These are phyloP conservation scores for Amphimallon solstitiale DNA, from an alignment of 2,888 invertebrate species.

Conservation along the genomic window DNA sequence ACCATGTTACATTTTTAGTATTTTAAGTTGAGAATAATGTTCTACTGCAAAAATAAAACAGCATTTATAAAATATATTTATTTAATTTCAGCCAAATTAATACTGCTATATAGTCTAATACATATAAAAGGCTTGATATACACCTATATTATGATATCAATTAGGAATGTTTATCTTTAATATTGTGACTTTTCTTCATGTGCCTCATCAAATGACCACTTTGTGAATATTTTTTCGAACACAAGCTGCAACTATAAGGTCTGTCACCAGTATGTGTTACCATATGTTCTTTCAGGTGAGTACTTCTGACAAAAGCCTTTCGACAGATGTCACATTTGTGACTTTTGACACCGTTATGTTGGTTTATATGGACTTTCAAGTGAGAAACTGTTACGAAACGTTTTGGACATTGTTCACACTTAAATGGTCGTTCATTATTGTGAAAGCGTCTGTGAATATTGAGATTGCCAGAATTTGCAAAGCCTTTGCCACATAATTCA, in stretches of 20 bases:
- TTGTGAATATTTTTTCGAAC: slow-evolving; percentile 57
- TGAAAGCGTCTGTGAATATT: slow-evolving; percentile 56
- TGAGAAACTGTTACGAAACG: slow-evolving; percentile 56
- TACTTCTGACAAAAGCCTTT: slow-evolving; percentile 65
- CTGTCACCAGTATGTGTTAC: slow-evolving; percentile 70
- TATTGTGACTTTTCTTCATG: slow-evolving; percentile 45
- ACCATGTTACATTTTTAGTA: no score
- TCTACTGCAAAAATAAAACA: no score
- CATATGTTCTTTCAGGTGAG: slow-evolving; percentile 66
- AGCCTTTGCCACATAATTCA: slow-evolving; percentile 45
- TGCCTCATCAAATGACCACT: slow-evolving; percentile 56
- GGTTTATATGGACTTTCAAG: slow-evolving; percentile 53
- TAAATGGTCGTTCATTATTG: slow-evolving; percentile 52
- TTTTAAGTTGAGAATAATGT: no score
- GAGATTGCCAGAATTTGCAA: slow-evolving; percentile 53
- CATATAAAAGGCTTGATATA: no score
- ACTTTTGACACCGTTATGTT: slow-evolving; percentile 54
- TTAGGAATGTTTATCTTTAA: slow-evolving; percentile 44
- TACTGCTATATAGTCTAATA: no score
- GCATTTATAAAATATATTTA: no score
- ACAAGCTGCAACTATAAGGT: slow-evolving; percentile 67
- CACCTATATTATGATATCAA: no score
- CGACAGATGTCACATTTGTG: slow-evolving; percentile 66
- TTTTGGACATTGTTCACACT: slow-evolving; percentile 52
- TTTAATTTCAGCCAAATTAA: no score